Conservation (phyloP, 2,797 vertebrate species). For the Taeniopygia guttata region DNA sequence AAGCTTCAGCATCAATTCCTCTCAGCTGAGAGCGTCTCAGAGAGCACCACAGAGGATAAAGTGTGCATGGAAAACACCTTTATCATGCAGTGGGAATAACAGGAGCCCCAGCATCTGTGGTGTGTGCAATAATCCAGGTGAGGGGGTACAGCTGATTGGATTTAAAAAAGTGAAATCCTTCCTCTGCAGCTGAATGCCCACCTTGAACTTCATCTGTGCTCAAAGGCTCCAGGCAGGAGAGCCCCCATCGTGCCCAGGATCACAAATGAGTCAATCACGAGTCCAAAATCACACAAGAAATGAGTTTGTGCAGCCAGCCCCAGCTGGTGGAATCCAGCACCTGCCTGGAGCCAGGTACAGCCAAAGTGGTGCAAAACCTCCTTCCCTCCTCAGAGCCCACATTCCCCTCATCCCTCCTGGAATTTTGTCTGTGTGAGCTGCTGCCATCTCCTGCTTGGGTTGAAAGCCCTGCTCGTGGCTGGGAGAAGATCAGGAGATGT, state of each 20-base stretch:
- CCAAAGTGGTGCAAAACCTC: background rate
- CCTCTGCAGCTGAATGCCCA: background rate
- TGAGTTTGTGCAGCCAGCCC: background rate
- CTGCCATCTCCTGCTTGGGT: background rate
- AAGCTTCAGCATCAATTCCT: background rate
- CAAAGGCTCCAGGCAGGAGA: background rate
- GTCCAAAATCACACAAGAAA: background rate
- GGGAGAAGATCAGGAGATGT: background rate
- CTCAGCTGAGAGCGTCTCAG: background rate
- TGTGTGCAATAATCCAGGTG: background rate
- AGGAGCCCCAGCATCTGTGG: background rate
- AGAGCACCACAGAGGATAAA: background rate
- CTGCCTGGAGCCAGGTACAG: background rate
- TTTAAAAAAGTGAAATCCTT: background rate
- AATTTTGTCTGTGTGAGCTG: background rate
- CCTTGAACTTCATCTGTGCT: background rate
- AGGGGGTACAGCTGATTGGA: background rate
- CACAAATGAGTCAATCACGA: accelerated
- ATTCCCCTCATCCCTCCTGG: background rate
- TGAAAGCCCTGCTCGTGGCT: accelerated
- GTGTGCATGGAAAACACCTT: background rate
- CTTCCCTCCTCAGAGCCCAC: background rate
- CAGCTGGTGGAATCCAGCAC: background rate
- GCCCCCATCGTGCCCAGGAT: accelerated
- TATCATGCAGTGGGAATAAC: background rate